Evolutionary conservation across 1,140 invertebrate genomes (phyloP), one percentile per base, ranked within the genome.

Genomic region (Drosophila eugracilis): DNA sequence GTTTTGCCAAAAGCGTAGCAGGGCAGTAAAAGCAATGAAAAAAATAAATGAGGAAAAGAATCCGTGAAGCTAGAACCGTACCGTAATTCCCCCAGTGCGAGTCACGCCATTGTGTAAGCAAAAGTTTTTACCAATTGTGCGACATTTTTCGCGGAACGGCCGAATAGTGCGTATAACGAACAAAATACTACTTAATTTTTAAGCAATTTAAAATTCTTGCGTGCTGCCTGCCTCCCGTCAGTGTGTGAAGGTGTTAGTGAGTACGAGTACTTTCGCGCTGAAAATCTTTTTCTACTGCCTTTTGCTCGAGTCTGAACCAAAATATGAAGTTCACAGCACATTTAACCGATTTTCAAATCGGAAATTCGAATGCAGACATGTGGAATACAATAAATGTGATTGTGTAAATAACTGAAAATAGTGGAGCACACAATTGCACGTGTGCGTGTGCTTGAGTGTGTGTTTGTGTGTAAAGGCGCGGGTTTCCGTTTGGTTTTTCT

Each of bases 361-460:
- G 24, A 77, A 73, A 48, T 65, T n/a, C n/a, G n/a, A 57, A 49
- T 34, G 62, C 24, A 59, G 32, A 32, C 54, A 15, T 49, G 34
- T 17, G 53, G 69, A 47, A 45, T 28, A 73, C 21, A 57, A 58
- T 52, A 62, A 75, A 52, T 72, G 39, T 19, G 58, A 83, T 67
- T 88, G 83, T 88, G 83, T 88, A 88, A 88, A 88, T 78, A 88
- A 88, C 75, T 83, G 78, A 88, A 88, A 78, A 86, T 78, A 76
- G 60, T 78, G 79, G 63, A 63, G 71, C 84, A 76, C 83, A 60
- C 69, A 74, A 28, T 47, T 47, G 57, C 60, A 72, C 45, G 53
- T 41, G 26, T 63, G 45, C 28, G 49, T 65, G 45, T 34, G 22
- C 30, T 5, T 41, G 28, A 15, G 15, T 42, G 42, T 47, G 41